Conservation (phyloP, 2,888 invertebrate species). For the Apamea sordens region DNA sequence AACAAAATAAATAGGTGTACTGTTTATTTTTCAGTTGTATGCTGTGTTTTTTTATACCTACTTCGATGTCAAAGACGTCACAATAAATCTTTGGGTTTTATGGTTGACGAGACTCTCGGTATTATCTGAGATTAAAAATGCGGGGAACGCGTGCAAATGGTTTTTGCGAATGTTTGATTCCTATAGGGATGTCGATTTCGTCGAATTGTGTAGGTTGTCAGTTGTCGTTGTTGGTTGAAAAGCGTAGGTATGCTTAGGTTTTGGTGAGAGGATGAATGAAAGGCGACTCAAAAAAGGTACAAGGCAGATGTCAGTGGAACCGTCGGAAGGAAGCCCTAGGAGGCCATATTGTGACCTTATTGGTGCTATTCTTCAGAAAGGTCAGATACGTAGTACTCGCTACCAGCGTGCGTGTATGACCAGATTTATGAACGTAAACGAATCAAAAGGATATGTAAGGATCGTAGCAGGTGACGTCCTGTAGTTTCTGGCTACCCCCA, state of each 20-base stretch:
- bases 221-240: background rate
- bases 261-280: background rate
- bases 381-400: background rate
- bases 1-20: background rate
- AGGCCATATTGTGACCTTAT: background rate
- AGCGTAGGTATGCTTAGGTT: background rate
- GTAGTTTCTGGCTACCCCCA: background rate
- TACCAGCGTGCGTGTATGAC: no score
- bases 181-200: background rate
- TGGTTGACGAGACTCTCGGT: slow-evolving; percentile 49
- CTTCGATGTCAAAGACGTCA: slow-evolving; percentile 66
- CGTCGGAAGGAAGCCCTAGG: background rate
- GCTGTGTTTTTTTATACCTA: slow-evolving; percentile 64
- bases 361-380: background rate
- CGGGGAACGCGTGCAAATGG: slow-evolving; percentile 12
- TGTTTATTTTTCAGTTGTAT: slow-evolving; percentile 23
- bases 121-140: slow-evolving; percentile 60
- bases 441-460: background rate
- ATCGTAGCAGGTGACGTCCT: background rate
- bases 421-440: background rate
- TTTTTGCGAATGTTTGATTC: slow-evolving; percentile 31
- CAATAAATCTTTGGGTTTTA: slow-evolving; percentile 68
- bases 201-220: background rate
- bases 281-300: background rate
- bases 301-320: background rate